Evolutionary conservation across 2,113 vertebrate genomes (phyloP).

Genomic region (Myanophis thanlyinensis): DNA sequence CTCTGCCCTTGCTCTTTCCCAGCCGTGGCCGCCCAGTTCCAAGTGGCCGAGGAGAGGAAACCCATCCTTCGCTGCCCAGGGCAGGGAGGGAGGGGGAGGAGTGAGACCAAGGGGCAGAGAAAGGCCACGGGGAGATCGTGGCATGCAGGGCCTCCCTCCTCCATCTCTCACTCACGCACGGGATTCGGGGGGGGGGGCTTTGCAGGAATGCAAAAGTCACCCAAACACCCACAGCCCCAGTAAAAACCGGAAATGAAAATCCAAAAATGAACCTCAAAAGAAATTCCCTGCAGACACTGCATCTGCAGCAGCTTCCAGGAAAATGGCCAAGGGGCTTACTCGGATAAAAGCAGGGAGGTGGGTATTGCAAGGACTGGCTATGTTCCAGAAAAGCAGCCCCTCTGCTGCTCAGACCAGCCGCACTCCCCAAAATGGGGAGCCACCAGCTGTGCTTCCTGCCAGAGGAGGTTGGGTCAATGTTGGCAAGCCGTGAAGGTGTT

Average conservation of each 20-base stretch:
- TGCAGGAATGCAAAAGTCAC: background rate
- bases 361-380: background rate
- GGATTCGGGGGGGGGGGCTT: background rate
- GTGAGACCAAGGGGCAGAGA: background rate
- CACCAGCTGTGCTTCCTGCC: too few species aligned
- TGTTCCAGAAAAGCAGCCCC: background rate
- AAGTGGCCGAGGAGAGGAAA: background rate
- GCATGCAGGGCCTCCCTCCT: background rate
- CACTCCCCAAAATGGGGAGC: background rate
- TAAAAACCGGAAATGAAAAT: background rate
- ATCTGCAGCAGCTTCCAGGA: background rate
- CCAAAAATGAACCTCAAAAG: background rate
- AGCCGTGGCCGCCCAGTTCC: background rate
- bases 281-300: background rate
- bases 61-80: background rate
- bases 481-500: background rate
- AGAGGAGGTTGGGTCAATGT: background rate
- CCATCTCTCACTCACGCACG: background rate
- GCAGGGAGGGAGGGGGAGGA: background rate
- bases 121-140: background rate
- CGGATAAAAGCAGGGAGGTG: background rate
- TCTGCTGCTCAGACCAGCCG: background rate
- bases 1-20: background rate
- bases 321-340: background rate
- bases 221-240: background rate